phyloP scores from a whole-genome alignment of 2,888 invertebrate genomes.

The Mactromeris polynyma region DNA sequence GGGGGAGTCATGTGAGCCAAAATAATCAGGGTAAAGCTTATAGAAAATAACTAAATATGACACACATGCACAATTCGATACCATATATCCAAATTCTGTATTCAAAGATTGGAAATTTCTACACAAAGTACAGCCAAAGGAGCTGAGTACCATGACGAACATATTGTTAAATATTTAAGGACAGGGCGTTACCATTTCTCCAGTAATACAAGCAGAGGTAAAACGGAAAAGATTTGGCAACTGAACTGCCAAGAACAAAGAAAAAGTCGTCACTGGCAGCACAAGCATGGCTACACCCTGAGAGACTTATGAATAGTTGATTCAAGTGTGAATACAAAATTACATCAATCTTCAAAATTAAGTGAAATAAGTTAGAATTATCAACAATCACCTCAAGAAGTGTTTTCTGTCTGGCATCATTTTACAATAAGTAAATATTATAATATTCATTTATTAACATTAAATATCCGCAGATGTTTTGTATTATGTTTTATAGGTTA shows the following conservation, averaged over 20 bases:
- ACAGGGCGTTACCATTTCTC: too few relatives aligned
- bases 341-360: neutral
- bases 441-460: conserved; percentile 4
- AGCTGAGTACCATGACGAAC: too few relatives aligned
- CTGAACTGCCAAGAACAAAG: neutral
- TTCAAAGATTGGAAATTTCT: too few relatives aligned
- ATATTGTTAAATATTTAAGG: too few relatives aligned
- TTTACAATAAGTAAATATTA: neutral
- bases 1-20: too few relatives aligned
- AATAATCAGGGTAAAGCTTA: too few relatives aligned
- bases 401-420: neutral
- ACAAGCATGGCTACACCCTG: neutral
- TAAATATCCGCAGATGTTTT: neutral
- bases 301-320: neutral
- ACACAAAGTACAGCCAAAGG: too few relatives aligned
- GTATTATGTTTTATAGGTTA: neutral
- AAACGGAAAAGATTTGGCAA: neutral
- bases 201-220: neutral
- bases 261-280: neutral
- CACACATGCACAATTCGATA: too few relatives aligned
- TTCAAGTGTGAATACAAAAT: neutral
- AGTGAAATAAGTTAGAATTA: neutral
- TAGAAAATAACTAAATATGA: too few relatives aligned
- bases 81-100: too few relatives aligned
- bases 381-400: neutral